phyloP scores from a whole-genome alignment of 2,888 invertebrate genomes.

The Noctua janthina region DNA sequence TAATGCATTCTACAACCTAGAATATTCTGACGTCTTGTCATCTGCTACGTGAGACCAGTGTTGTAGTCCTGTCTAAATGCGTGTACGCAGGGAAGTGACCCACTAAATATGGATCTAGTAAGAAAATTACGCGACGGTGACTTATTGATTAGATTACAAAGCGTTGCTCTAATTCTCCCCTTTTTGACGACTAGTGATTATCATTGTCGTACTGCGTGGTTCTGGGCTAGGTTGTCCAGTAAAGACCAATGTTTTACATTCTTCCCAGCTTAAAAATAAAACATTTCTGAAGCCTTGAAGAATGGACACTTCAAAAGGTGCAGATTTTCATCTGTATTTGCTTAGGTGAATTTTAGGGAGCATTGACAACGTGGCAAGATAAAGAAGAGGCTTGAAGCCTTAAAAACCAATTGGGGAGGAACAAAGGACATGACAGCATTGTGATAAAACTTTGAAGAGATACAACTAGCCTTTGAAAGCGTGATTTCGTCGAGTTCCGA shows the following conservation, averaged over 20 bases:
- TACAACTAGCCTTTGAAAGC: neutral
- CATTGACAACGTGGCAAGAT: neutral
- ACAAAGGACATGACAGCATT: neutral
- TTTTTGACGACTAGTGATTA: neutral
- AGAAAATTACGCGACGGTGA: neutral
- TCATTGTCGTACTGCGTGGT: neutral
- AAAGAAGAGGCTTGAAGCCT: no score
- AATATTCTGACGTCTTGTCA: neutral
- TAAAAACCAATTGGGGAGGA: neutral
- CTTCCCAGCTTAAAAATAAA: neutral
- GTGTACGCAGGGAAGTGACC: neutral
- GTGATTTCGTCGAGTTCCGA: neutral
- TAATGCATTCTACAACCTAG: neutral
- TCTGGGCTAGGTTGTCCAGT: neutral
- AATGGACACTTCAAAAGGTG: neutral
- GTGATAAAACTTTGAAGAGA: neutral
- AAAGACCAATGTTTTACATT: neutral
- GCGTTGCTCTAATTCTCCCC: conserved; percentile 15
- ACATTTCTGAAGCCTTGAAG: neutral
- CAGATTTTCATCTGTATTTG: neutral
- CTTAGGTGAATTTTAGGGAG: neutral
- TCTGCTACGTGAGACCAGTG: neutral
- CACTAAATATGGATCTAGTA: conserved; percentile 14
- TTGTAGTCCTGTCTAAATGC: neutral
- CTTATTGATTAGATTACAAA: conserved; percentile 42